A percentile compares a stretch with the other conserved stretches of the same genome.
Evolutionary conservation across 2,888 invertebrate genomes (phyloP).

Genomic region (Stenurella melanura): DNA sequence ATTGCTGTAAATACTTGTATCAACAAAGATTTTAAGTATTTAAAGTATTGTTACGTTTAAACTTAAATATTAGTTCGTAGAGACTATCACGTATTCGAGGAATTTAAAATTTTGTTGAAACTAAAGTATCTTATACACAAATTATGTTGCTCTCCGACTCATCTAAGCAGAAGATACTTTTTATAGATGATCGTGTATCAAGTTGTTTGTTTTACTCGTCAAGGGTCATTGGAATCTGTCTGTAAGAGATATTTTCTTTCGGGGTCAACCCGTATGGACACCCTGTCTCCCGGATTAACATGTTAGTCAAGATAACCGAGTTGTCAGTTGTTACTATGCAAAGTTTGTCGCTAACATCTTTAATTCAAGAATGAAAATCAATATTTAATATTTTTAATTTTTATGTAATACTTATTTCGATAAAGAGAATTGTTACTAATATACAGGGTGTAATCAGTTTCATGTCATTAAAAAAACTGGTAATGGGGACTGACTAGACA

Average conservation of each 20-base stretch:
- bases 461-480: no score
- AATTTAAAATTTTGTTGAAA: not conserved
- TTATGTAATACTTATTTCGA: not conserved
- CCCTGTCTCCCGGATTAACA: constrained; percentile 57
- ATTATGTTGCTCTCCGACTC: constrained; percentile 9
- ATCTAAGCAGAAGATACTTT: constrained; percentile 33
- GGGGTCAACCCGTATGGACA: constrained; percentile 60
- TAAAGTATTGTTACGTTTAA: not conserved
- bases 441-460: no score
- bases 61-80: no score
- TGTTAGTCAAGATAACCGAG: constrained; percentile 53
- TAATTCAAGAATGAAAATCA: constrained; percentile 4
- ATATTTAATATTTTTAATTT: not conserved
- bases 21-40: no score
- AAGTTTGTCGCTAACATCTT: constrained; percentile 27
- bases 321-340: constrained; percentile 43
- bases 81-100: no score
- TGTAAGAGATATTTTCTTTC: constrained; percentile 56
- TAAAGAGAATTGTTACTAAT: no score
- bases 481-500: no score
- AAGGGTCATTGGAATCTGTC: constrained; percentile 57
- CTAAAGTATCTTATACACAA: not conserved
- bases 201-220: constrained; percentile 56
- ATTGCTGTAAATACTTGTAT: no score
- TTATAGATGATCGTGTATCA: constrained; percentile 40